phyloP scores from a whole-genome alignment of 2,797 vertebrate species.

The Crypturellus tataupa region DNA sequence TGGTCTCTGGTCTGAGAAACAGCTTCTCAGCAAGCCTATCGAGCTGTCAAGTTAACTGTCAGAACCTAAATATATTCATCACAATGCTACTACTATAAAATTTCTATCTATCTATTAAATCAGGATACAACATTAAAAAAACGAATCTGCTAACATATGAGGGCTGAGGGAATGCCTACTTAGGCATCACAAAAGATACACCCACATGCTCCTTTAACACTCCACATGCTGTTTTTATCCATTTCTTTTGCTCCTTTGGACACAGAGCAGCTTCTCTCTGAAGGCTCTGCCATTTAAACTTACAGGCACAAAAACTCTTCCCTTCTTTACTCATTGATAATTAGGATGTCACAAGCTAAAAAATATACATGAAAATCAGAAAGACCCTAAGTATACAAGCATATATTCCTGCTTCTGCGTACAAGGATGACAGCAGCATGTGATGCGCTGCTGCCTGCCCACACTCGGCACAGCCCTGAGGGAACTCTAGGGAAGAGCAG shows the following conservation, averaged over 20 bases:
- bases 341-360: not conserved
- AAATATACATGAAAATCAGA: fast-evolving
- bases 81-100: not conserved
- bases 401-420: fast-evolving
- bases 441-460: not conserved
- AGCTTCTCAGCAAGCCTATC: not conserved
- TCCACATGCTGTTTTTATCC: not conserved
- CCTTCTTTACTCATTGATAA: not conserved
- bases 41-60: not conserved
- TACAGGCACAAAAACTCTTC: not conserved
- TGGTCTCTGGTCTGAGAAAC: not conserved
- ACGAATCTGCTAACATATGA: not conserved
- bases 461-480: not conserved
- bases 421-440: not conserved
- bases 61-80: not conserved
- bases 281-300: not conserved
- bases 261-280: not conserved
- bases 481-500: not conserved
- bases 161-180: not conserved
- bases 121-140: not conserved
- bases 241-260: not conserved
- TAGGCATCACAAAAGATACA: not conserved
- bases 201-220: not conserved
- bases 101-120: not conserved
- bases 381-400: not conserved